Conservation (phyloP, 2,797 vertebrate genomes). For the Pangasius sanitwongsei region DNA sequence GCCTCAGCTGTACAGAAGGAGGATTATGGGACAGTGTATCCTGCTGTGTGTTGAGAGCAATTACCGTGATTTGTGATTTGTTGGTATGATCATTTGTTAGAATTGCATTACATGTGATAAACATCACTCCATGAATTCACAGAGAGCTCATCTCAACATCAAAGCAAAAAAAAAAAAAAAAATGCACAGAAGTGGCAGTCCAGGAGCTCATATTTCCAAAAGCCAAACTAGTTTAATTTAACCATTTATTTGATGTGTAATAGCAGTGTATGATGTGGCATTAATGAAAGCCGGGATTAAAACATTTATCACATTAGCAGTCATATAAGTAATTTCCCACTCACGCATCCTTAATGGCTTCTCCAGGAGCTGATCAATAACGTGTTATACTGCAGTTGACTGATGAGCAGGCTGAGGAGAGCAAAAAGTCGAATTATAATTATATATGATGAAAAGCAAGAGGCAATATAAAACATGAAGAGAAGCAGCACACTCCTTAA, state of each 20-base stretch:
- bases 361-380: slow-evolving; percentile 82
- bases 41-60: slow-evolving; percentile 45
- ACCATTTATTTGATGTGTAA: slow-evolving; percentile 81
- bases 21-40: slow-evolving; percentile 33
- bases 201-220: slow-evolving; percentile 67
- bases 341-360: slow-evolving; percentile 80
- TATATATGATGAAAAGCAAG: slow-evolving; percentile 65
- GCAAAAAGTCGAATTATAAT: slow-evolving; percentile 83
- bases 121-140: slow-evolving; percentile 60
- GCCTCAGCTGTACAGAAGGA: slow-evolving; percentile 33
- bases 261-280: slow-evolving; percentile 75
- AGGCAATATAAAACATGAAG: slow-evolving; percentile 65
- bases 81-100: slow-evolving; percentile 70
- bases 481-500: slow-evolving; percentile 62
- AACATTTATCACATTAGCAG: slow-evolving; percentile 84
- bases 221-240: slow-evolving; percentile 76
- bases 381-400: slow-evolving; percentile 79
- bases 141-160: slow-evolving; percentile 56
- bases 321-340: slow-evolving; percentile 79
- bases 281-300: slow-evolving; percentile 80
- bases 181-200: slow-evolving; percentile 68
- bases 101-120: slow-evolving; percentile 67
- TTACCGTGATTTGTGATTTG: slow-evolving; percentile 59
- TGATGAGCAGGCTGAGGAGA: slow-evolving; percentile 80
- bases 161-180: slow-evolving; percentile 49